Conservation (phyloP, 2,113 vertebrate genomes). For the Gnathonemus echidnorhynchus region DNA sequence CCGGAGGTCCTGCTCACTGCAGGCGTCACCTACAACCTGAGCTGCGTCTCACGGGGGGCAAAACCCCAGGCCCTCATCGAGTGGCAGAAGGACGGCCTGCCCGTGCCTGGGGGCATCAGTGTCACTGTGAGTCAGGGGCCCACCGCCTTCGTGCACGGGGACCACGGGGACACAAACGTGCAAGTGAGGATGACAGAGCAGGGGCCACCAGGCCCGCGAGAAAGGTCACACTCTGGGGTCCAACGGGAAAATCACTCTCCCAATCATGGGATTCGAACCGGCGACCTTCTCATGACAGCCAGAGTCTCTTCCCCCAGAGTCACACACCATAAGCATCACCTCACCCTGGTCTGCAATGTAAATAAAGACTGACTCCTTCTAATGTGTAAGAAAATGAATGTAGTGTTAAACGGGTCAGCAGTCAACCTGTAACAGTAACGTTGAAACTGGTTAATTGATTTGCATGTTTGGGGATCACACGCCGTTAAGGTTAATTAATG, state of each 20-base stretch:
- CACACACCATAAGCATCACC: conserved; percentile 33
- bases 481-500: conserved; percentile 3
- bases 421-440: not conserved
- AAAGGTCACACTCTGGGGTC: not conserved
- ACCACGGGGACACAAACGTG: not conserved
- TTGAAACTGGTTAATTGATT: not conserved
- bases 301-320: conserved; percentile 20
- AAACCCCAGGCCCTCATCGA: conserved; percentile 81
- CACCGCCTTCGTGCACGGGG: conserved; percentile 17
- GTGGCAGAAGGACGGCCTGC: conserved; percentile 78
- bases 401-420: not conserved
- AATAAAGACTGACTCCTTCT: not conserved
- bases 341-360: not conserved
- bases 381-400: not conserved
- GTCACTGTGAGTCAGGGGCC: conserved; percentile 68
- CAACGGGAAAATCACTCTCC: not conserved
- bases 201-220: not conserved
- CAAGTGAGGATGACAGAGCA: not conserved
- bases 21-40: conserved; percentile 76
- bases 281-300: not conserved
- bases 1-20: conserved; percentile 82
- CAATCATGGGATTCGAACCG: not conserved
- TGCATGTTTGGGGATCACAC: not conserved
- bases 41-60: conserved; percentile 78
- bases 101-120: conserved; percentile 71